Base-by-base conservation (phyloP, 2,797 vertebrate genomes). In the Crenuchus spilurus region DNA sequence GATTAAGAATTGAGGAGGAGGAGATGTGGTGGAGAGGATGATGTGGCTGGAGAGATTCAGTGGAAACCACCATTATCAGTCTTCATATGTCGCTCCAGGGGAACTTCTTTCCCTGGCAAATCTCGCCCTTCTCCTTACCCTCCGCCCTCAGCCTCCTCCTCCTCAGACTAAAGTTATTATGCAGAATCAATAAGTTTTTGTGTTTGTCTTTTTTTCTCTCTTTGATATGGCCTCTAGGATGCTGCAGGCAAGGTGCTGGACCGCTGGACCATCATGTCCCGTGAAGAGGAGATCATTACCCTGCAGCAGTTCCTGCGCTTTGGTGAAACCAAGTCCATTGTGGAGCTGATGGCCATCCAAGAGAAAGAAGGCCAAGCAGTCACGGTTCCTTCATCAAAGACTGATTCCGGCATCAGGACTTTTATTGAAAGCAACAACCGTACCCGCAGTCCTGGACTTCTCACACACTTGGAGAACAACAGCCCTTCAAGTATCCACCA, bases 201-300 rank as follows among this genome's bases (percentile, higher is more conserved):
- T 95, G 87, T 95, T 93, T 95, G 89, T 95, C 89, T 96, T 93
- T 93, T 89, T 95, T 92, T 26, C 94, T 89, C 88, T 94, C 90
- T 96, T 91, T 94, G 91, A 92, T 94, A 92, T 94, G 95, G 90
- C 91, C 91, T 94, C 79, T 91, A 99, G 98, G 98, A 99, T 91
- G 92, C 96, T 95, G 97, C 96, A 87, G 97, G 98, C 94, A 99
- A 99, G 91, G 97, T 99, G 90, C 91, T 99, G 91, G 98, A 99
- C 93, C 97, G 98, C 88, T 99, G 98, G 98, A 94, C 94, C 90
- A 99, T 99, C 91, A 99, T 99, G 98, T 99, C 97, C 87, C 92
- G 98, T 87, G 98, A 99, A 95, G 98, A 99, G 82, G 98, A 99
- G 91, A 99, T 99, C 90, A 99, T 99, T 92, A 99, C 98, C 91